A percentile compares a stretch with the other conserved stretches of the same genome.
phyloP scores from a whole-genome alignment of 2,888 invertebrate genomes.

The Hydropsyche betteni region DNA sequence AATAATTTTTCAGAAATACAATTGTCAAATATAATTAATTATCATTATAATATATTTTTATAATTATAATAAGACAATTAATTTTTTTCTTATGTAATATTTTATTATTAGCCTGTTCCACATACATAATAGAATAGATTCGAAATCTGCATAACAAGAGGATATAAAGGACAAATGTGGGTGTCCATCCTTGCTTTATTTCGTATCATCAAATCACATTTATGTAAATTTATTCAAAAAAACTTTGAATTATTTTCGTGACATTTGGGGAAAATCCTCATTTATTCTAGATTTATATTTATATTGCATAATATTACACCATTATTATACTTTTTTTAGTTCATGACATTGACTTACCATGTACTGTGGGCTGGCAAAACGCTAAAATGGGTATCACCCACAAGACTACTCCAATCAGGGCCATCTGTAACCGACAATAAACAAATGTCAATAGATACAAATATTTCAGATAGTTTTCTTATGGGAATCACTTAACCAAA shows the following conservation, averaged over 20 bases:
- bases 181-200: not conserved
- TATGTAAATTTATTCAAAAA: slow-evolving; percentile 19
- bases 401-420: slow-evolving; percentile 44
- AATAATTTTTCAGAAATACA: not conserved
- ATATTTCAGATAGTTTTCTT: not conserved
- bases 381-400: slow-evolving; percentile 50
- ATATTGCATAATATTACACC: not conserved
- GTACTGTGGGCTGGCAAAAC: slow-evolving; percentile 46
- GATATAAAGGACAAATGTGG: slow-evolving; percentile 18
- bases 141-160: not conserved
- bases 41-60: no score
- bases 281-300: not conserved
- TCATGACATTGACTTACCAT: slow-evolving; percentile 43
- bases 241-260: not conserved
- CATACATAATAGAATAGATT: slow-evolving; percentile 6
- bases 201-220: not conserved
- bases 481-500: no score
- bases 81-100: not conserved
- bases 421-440: slow-evolving; percentile 48
- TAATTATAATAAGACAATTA: not conserved
- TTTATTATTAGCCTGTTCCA: slow-evolving; percentile 2
- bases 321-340: not conserved
- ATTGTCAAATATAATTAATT: no score
- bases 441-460: slow-evolving; percentile 20
- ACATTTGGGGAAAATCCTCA: slow-evolving; percentile 2